Conservation (phyloP, 2,888 invertebrate species). For the Platycheirus albimanus region DNA sequence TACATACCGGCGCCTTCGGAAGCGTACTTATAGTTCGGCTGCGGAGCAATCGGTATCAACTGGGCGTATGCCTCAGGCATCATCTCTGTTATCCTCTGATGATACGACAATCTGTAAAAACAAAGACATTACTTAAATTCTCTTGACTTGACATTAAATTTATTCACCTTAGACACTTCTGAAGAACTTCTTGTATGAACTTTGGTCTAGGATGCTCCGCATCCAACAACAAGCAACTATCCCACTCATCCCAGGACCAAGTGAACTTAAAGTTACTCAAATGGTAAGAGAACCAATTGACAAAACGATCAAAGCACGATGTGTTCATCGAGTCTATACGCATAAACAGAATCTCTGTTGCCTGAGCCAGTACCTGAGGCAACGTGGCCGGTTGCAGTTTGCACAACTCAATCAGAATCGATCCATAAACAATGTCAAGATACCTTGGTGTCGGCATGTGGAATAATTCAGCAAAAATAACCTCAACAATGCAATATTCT, state of each 20-base stretch:
- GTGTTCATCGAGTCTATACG: conserved; percentile 98
- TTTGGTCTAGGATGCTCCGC: conserved; percentile 95
- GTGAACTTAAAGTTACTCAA: conserved; percentile 99
- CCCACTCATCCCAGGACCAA: conserved; percentile 99
- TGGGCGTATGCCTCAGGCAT: conserved; percentile 93
- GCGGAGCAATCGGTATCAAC: conserved; percentile 92
- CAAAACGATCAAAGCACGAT: conserved; percentile 97
- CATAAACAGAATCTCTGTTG: conserved; percentile 98
- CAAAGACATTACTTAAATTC: neutral
- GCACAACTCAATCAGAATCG: conserved; percentile 97
- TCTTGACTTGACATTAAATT: neutral
- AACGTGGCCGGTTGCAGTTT: conserved; percentile 98
- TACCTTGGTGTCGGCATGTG: conserved; percentile 94
- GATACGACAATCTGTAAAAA: conserved; percentile 91
- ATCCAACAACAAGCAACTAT: conserved; percentile 92
- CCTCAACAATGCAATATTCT: conserved; percentile 99
- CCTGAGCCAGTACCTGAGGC: conserved; percentile 98
- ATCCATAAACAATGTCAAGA: conserved; percentile 96
- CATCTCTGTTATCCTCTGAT: conserved; percentile 95
- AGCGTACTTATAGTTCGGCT: conserved; percentile 94
- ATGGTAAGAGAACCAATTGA: conserved; percentile 99
- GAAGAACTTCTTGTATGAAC: conserved; percentile 95
- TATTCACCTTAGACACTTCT: conserved; percentile 94
- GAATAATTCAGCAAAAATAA: conserved; percentile 97
- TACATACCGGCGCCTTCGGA: conserved; percentile 93